A percentile compares a stretch with the other conserved stretches of the same genome.
These are phyloP conservation scores for Dendrolimus pini DNA, from an alignment of 2,888 invertebrate species.

Conservation along the genomic window DNA sequence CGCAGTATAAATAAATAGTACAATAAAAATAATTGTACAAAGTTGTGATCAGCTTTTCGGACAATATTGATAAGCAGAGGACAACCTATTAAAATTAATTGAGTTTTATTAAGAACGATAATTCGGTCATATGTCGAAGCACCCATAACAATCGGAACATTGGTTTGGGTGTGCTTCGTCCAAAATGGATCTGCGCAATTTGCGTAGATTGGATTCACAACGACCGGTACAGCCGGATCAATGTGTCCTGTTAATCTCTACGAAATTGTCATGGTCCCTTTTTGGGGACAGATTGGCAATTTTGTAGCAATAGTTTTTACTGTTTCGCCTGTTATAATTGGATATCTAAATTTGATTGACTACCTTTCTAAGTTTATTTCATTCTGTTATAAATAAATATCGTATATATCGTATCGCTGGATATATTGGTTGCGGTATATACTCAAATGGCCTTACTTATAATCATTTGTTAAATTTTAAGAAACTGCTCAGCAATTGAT, in stretches of 20 bases:
- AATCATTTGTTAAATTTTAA: no score
- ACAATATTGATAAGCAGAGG: no score
- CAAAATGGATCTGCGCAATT: slow-evolving; percentile 39
- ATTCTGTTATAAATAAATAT: no score
- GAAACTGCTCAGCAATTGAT: no score
- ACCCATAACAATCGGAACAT: slow-evolving; percentile 8
- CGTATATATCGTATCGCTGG: no score
- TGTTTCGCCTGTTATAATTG: background rate
- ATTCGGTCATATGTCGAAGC: slow-evolving; percentile 10
- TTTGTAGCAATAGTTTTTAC: slow-evolving; percentile 10
- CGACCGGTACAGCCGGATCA: slow-evolving; percentile 32
- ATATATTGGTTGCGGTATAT: no score
- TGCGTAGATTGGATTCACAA: slow-evolving; percentile 44
- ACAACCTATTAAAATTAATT: no score
- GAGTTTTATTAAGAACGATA: background rate
- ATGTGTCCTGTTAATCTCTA: slow-evolving; percentile 43
- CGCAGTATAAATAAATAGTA: no score
- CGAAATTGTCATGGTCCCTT: slow-evolving; percentile 39
- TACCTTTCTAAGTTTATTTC: no score
- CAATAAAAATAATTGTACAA: no score
- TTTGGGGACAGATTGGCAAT: slow-evolving; percentile 29
- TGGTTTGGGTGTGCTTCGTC: slow-evolving; percentile 12
- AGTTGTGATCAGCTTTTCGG: no score
- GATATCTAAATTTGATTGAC: background rate
- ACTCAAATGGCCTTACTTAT: no score